Evolutionary conservation across 2,113 vertebrate species (phyloP), one percentile per base, ranked within the genome.

Genomic region (Perca schrenkii): DNA sequence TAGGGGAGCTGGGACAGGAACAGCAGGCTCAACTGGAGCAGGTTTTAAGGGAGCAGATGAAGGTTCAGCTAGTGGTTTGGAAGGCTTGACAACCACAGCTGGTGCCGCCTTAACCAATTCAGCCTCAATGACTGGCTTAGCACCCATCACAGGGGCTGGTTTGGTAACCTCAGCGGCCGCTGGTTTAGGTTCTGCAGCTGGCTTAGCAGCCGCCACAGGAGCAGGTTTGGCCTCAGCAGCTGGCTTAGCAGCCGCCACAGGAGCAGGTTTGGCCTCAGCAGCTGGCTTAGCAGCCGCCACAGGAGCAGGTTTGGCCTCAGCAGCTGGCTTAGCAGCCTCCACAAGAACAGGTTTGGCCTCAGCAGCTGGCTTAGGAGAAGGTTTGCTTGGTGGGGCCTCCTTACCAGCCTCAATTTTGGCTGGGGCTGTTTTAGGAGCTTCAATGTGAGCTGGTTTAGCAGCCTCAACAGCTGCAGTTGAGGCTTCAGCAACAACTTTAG

Each of bases 1-100:
- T 60, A 94, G 95, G 53, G 92, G 89, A 87, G 78, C 36, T 40
- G 89, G 54, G 62, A 77, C 67, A 62, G 73, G 10, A 70, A 82
- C 60, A 21, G 74, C 56, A 64, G 87, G 73, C 61, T 91, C 83
- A 49, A 82, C 56, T 6, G 56, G 76, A 56, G 73, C 54, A 1
- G 82, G 62, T 43, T 89, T 86, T 28, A 72, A 16, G 2, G 80
- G 64, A 49, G 65, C 52, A 60, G 76, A 34, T 68, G 14, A 3
- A 40, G 86, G 40, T 46, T 85, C 82, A 10, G 65, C 22, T 17
- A 34, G 65, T 73, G 68, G 31, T 79, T 82, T 85, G 40, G 69
- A 43, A 67, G 68, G 28, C 68, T 79, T 74, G 21, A 68, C 13
- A 47, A 70, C 72, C 25, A 85, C 79, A 71, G 63, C 53, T 19